A percentile compares a stretch with the other conserved stretches of the same genome.
These are phyloP conservation scores for Ceratina calcarata DNA, from an alignment of 1,140 invertebrate genomes.

Conservation along the genomic window DNA sequence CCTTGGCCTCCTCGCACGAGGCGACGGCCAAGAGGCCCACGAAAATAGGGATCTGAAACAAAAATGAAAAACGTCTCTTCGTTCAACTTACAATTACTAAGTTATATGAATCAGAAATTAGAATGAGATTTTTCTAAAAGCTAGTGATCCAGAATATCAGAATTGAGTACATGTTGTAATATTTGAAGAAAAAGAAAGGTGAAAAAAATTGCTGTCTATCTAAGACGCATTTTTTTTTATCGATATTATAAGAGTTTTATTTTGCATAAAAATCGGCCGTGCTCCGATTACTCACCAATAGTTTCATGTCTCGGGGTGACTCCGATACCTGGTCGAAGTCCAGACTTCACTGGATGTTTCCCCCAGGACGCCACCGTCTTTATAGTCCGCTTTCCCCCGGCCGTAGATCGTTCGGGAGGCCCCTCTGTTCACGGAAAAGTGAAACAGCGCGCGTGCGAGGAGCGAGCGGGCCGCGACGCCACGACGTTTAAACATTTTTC, in stretches of 20 bases:
- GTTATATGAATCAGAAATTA: neutral
- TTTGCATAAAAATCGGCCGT: too few species aligned
- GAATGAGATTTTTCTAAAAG: neutral
- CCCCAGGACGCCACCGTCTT: constrained; percentile 71
- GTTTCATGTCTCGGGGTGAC: constrained; percentile 68
- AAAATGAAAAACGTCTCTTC: neutral
- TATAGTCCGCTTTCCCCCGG: constrained; percentile 73
- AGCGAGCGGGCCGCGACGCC: constrained; percentile 26
- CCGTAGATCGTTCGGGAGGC: constrained; percentile 32
- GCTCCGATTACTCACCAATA: constrained; percentile 71
- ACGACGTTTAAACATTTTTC: constrained; percentile 51
- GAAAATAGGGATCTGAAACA: constrained; percentile 70
- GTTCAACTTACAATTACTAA: neutral
- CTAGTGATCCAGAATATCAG: too few species aligned
- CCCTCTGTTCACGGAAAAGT: constrained; percentile 64
- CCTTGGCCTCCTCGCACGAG: constrained; percentile 73
- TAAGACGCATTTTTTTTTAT: too few species aligned
- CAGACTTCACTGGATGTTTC: constrained; percentile 77
- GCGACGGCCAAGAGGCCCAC: constrained; percentile 80
- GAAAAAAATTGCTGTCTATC: too few species aligned
- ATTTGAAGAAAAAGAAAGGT: too few species aligned
- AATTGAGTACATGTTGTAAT: too few species aligned
- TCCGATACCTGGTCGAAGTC: constrained; percentile 69
- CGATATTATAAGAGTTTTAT: too few species aligned
- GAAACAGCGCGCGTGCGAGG: constrained; percentile 55